These are phyloP conservation scores for Philereme transversata DNA, from an alignment of 2,888 invertebrate genomes.

Conservation along the genomic window DNA sequence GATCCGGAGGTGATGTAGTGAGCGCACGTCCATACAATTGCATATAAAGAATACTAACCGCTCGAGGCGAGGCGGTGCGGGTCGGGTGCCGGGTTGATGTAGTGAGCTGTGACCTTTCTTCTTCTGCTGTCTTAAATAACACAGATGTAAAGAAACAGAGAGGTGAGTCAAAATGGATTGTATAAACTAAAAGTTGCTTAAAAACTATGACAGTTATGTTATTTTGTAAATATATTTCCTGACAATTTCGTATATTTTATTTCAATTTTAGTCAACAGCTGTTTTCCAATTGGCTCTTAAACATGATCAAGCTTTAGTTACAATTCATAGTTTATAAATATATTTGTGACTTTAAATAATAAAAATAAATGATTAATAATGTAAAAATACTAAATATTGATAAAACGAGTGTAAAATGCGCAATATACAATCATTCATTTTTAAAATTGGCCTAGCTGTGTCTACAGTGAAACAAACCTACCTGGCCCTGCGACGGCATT, in stretches of 20 bases:
- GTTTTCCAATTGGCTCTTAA: not conserved
- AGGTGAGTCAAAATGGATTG: not conserved
- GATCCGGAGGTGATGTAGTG: no score
- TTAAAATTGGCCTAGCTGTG: no score
- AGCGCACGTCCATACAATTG: no score
- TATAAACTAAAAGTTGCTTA: not conserved
- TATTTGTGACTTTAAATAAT: slow-evolving; percentile 11
- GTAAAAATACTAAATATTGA: slow-evolving; percentile 11
- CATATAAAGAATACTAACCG: no score
- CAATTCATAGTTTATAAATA: slow-evolving; percentile 19
- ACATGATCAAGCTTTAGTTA: slow-evolving; percentile 8
- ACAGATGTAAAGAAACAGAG: not conserved
- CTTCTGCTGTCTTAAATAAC: not conserved
- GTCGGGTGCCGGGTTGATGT: no score
- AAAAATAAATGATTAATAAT: slow-evolving; percentile 25
- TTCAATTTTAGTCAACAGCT: not conserved
- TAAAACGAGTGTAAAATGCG: slow-evolving; percentile 14
- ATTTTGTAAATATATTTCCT: no score
- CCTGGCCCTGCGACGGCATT: no score
- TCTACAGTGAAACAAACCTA: no score
- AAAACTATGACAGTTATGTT: not conserved
- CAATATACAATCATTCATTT: no score
- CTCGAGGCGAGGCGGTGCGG: no score
- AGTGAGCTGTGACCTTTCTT: no score
- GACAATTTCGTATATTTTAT: not conserved